Evolutionary conservation across 1,140 invertebrate species (phyloP), one percentile per base, ranked within the genome.

Genomic region (Saccostrea glomerata): DNA sequence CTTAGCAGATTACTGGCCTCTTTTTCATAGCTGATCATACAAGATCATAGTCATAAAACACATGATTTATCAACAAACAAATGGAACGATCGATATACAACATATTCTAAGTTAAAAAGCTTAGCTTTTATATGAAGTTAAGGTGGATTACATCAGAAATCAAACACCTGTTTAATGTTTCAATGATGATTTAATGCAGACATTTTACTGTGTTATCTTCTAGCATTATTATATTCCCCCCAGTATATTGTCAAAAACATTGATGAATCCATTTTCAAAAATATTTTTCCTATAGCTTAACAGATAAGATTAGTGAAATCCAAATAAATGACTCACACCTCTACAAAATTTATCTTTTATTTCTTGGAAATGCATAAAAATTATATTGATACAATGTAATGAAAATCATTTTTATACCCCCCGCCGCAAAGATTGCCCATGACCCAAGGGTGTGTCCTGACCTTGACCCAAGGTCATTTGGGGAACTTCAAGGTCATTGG

Each of bases 91-190:
- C 5, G 47, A 47, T 47, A 47, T 7, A 47, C 47, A 47, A 6
- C 47, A 47, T 47, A 47, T 47, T 47, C 47, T 47, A 47, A 47
- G 47, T 47, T 2, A 47, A 47, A 47, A 47, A 7, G 1, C 9
- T 9, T 47, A 47, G 47, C 47, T 47, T 47, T 47, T 47, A 47
- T 47, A 47, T 47, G 58, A 63, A 63, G 58, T 63, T 25, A 11
- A 30, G 70, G 30, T 4, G 70, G 70, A 77, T 77, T 77, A 25
- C 70, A 77, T 77, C 70, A 77, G 70, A 77, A 77, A 77, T 36
- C 70, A 77, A 77, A 77, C 70, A 77, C 70, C 23, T 77, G 70
- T 77, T 77, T 77, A 77, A 77, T 77, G 70, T 77, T 77, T 77
- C 70, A 13, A 30, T 77, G 12, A 25, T 77, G 70, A 30, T 77